A percentile compares a stretch with the other conserved stretches of the same genome.
Conservation (phyloP, 2,888 invertebrate genomes). For the Macrophya alboannulata region DNA sequence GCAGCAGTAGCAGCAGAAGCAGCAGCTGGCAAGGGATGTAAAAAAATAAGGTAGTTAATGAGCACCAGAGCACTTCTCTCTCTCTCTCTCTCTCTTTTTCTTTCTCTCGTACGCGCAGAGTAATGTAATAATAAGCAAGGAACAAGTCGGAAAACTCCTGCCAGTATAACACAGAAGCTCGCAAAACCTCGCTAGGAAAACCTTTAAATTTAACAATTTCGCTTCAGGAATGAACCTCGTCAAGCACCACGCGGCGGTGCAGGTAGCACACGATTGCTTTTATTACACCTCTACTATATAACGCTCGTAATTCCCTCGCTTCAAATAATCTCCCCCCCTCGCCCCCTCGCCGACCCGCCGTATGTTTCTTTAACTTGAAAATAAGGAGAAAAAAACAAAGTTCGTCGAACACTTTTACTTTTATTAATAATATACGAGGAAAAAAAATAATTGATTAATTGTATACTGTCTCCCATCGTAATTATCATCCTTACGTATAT, state of each 20-base stretch:
- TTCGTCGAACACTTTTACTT: background rate
- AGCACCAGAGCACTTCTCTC: conserved; percentile 75
- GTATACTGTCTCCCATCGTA: background rate
- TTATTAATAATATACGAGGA: background rate
- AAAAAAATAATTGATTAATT: background rate
- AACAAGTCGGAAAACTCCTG: conserved; percentile 70
- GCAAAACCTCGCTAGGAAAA: conserved; percentile 40
- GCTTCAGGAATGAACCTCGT: conserved; percentile 49
- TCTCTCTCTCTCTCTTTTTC: conserved; percentile 64
- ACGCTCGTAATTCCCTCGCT: conserved; percentile 26
- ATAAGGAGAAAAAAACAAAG: background rate
- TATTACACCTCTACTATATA: conserved; percentile 26
- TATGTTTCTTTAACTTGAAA: background rate
- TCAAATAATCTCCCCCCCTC: background rate
- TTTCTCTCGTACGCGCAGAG: conserved; percentile 9
- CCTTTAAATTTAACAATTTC: conserved; percentile 54
- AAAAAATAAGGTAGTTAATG: conserved; percentile 78
- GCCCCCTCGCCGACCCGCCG: too few species aligned
- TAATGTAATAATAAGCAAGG: conserved; percentile 73
- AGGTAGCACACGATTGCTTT: conserved; percentile 26
- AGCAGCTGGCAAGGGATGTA: conserved; percentile 62
- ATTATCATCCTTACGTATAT: background rate
- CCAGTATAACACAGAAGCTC: conserved; percentile 18
- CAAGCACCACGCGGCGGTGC: conserved; percentile 19
- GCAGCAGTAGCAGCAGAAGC: conserved; percentile 24